phyloP scores from a whole-genome alignment of 2,113 vertebrate species.

The Laticauda laticaudata region DNA sequence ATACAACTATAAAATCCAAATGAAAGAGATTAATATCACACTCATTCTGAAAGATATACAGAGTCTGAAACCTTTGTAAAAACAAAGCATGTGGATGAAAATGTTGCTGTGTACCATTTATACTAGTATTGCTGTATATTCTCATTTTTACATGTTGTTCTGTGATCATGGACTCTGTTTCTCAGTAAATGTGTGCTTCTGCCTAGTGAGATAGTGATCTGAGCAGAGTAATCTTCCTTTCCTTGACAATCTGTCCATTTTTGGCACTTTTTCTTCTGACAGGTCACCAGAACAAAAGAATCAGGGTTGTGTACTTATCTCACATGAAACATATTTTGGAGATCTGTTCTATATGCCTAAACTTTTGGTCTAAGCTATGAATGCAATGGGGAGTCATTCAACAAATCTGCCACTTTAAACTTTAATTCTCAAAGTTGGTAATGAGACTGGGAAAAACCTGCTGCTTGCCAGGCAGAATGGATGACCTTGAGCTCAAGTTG shows the following conservation, averaged over 20 bases:
- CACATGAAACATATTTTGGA: neutral
- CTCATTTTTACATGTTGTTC: neutral
- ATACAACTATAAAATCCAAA: neutral
- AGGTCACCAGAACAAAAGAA: neutral
- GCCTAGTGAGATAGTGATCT: neutral
- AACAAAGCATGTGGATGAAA: neutral
- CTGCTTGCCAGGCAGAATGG: neutral
- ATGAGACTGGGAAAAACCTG: neutral
- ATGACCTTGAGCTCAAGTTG: conserved; percentile 45
- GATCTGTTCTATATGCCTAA: neutral
- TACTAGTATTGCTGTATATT: neutral
- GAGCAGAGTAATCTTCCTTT: neutral
- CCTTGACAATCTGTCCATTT: neutral
- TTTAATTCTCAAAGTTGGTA: neutral
- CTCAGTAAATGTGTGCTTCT: neutral
- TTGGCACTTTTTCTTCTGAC: neutral
- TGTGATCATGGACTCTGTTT: neutral
- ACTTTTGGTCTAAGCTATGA: neutral
- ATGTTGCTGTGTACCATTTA: neutral
- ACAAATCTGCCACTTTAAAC: neutral
- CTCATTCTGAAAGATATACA: neutral
- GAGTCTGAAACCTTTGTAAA: neutral
- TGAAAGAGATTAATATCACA: neutral
- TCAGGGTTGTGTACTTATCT: no score
- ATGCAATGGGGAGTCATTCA: neutral